Conservation (phyloP, 2,797 vertebrate species). For the Chloroceryle amazona region DNA sequence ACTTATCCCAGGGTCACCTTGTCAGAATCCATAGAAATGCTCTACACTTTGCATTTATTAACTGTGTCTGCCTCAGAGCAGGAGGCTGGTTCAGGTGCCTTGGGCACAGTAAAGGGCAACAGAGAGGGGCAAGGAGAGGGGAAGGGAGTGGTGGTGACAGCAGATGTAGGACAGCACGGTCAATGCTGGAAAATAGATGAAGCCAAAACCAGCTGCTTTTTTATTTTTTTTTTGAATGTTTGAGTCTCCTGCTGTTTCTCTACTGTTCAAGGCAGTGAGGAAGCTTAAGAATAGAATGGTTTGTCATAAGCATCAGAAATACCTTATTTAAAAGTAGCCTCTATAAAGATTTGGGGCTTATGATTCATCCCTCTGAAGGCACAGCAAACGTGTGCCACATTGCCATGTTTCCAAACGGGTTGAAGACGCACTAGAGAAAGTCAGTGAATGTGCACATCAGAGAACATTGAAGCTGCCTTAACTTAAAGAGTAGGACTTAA, state of each 20-base stretch:
- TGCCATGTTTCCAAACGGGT: background rate
- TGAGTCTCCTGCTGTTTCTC: background rate
- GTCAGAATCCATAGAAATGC: background rate
- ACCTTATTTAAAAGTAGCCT: background rate
- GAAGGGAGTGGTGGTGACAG: background rate
- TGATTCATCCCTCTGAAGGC: background rate
- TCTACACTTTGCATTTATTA: background rate
- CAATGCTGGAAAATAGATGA: background rate
- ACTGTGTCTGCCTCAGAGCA: background rate
- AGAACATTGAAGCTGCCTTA: background rate
- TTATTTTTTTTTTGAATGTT: background rate
- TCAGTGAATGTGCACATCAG: rapidly evolving
- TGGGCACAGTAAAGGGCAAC: background rate
- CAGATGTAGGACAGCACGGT: rapidly evolving
- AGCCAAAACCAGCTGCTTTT: background rate
- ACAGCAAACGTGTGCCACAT: background rate
- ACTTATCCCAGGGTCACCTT: background rate
- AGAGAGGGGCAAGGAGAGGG: background rate
- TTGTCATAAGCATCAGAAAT: background rate
- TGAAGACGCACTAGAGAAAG: background rate
- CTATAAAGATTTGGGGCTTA: background rate
- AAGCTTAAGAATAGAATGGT: background rate
- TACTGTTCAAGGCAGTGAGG: background rate
- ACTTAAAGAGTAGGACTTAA: background rate
- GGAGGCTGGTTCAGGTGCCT: background rate